Evolutionary conservation across 1,140 invertebrate species (phyloP).

Genomic region (Choristoneura fumiferana): DNA sequence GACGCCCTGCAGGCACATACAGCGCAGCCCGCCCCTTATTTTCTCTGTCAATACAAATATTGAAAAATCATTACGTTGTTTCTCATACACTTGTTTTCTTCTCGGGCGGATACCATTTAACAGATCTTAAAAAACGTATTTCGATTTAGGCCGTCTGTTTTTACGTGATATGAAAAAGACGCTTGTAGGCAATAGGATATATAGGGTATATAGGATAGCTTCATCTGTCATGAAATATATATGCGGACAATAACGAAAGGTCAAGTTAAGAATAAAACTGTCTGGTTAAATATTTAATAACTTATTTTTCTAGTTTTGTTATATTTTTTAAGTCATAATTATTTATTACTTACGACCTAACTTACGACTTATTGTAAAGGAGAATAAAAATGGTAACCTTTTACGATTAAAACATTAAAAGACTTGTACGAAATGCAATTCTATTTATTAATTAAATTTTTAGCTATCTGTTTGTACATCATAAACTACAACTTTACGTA

Average conservation of each 20-base stretch:
- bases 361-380: no score
- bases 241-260: no score
- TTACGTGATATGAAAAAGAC: not conserved
- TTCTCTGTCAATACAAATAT: slow-evolving; percentile 44
- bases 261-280: no score
- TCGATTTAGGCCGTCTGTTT: slow-evolving; percentile 27
- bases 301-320: no score
- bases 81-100: slow-evolving; percentile 38
- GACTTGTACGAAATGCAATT: slow-evolving; percentile 35
- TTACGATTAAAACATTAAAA: slow-evolving; percentile 11
- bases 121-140: slow-evolving; percentile 40
- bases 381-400: no score
- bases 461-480: slow-evolving; percentile 69
- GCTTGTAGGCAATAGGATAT: no score
- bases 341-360: no score
- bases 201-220: no score
- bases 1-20: slow-evolving; percentile 28
- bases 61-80: slow-evolving; percentile 45
- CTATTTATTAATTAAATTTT: slow-evolving; percentile 69
- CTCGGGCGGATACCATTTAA: slow-evolving; percentile 40
- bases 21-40: slow-evolving; percentile 29
- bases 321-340: no score
- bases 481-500: slow-evolving; percentile 70
- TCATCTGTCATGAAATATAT: no score
- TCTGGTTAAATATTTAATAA: no score